Base-by-base conservation (phyloP, 2,888 invertebrate genomes). In the Tineola bisselliella region DNA sequence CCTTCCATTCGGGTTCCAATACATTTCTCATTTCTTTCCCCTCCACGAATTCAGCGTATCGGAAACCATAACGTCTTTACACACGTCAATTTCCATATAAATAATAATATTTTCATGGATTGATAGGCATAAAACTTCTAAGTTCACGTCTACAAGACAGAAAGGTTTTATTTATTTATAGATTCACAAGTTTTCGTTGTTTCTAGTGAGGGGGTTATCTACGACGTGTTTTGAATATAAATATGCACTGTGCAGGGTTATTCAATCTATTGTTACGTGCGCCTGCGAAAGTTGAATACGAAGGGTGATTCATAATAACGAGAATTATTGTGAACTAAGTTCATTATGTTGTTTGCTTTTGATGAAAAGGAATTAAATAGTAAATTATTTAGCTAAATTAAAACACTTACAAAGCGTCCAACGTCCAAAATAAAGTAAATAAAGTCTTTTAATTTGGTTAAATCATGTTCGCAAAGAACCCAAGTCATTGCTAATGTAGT, bases 1-100 rank as follows among this genome's bases (percentile, higher is more conserved):
- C 57, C 61, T 19, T 64, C 70, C 66, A 67, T 67, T 63, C 73
- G 69, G 75, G 76, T 77, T 76, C 75, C 78, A 75, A 77, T 76
- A 71, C 72, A 73, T 73, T 70, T 68, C 67, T 66, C 66, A 63
- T 68, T 70, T 69, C 17, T 67, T 74, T 69, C 44, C 60, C 25
- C 62, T 56, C 10, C 48, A 1, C 48, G 48, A 17, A 48, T 13
- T n/a, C 48, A 48, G 15, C 48, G 48, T 48, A 48, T 48, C 15
- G 48, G 48, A 48, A 48, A 48, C 48, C 48, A 48, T 48, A 48
- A 48, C 10, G 3, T 15, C 48, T 48, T 48, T 17, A 48, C 48
- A 48, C 48, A 15, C 48, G 48, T 48, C 48, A 48, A 48, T 48
- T 48, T 48, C 15, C 48, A 48, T 48, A 48, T 48, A 48, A 48